A percentile compares a stretch with the other conserved stretches of the same genome.
Evolutionary conservation across 2,888 invertebrate species (phyloP).

Genomic region (Acanthacorydalis orientalis): DNA sequence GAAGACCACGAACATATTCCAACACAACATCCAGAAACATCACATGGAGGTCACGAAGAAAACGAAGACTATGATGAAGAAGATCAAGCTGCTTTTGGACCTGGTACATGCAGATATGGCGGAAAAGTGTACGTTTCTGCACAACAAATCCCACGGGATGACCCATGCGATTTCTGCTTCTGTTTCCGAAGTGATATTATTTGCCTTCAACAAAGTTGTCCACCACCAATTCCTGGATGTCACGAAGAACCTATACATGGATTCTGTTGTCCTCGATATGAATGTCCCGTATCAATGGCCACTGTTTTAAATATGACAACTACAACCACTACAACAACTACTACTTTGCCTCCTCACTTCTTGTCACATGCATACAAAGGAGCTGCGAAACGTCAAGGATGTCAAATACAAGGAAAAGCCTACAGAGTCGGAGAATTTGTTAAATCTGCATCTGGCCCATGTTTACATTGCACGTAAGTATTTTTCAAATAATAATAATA

Average conservation of each 20-base stretch:
- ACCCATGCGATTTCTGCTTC: conserved; percentile 94
- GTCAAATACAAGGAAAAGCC: conserved; percentile 69
- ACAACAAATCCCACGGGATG: conserved; percentile 85
- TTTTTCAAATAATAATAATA: not conserved
- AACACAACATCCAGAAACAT: conserved; percentile 13
- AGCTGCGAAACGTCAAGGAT: conserved; percentile 57
- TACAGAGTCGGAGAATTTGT: conserved; percentile 77
- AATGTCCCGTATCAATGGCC: conserved; percentile 82
- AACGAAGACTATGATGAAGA: conserved; percentile 61
- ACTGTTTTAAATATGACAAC: conserved; percentile 66
- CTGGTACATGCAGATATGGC: conserved; percentile 81
- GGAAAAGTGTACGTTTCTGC: conserved; percentile 88
- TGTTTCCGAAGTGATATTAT: conserved; percentile 93
- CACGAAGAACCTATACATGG: conserved; percentile 85
- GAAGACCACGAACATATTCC: conserved; percentile 10
- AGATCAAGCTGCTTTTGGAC: conserved; percentile 61
- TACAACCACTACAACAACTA: conserved; percentile 76
- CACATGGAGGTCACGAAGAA: conserved; percentile 22
- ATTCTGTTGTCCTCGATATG: conserved; percentile 88
- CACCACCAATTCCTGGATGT: conserved; percentile 82
- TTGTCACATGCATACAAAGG: conserved; percentile 63
- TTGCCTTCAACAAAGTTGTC: conserved; percentile 87
- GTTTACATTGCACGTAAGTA: conserved; percentile 87
- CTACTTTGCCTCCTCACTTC: conserved; percentile 71
- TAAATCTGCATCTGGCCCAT: conserved; percentile 75